phyloP scores from a whole-genome alignment of 2,888 invertebrate species.

The Polyommatus icarus region DNA sequence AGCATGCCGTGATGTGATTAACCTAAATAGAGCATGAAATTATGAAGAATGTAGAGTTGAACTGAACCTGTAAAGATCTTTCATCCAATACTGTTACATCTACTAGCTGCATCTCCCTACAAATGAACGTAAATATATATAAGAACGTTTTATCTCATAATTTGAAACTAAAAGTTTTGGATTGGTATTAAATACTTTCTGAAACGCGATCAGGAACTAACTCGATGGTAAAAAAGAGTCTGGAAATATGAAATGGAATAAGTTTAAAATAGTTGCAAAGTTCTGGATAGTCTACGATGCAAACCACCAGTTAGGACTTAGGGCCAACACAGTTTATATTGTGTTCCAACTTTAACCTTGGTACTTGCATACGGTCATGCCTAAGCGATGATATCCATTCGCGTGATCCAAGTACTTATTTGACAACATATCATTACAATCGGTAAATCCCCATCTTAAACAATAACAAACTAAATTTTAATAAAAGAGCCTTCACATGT shows the following conservation, averaged over 20 bases:
- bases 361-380: too few relatives aligned
- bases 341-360: too few relatives aligned
- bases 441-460: not conserved
- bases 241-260: too few relatives aligned
- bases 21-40: constrained; percentile 8
- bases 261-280: too few relatives aligned
- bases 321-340: too few relatives aligned
- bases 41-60: not conserved
- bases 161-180: too few relatives aligned
- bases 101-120: not conserved
- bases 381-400: not conserved
- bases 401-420: not conserved
- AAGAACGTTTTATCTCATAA: not conserved
- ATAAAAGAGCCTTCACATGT: not conserved
- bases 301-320: too few relatives aligned
- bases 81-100: not conserved
- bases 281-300: too few relatives aligned
- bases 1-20: not conserved
- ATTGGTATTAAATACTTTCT: too few relatives aligned
- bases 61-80: not conserved
- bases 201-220: too few relatives aligned
- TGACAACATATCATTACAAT: constrained; percentile 2
- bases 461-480: too few relatives aligned
- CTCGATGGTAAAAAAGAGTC: too few relatives aligned
- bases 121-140: not conserved